Conservation (phyloP, 1,140 invertebrate species). For the Streblospio benedicti region DNA sequence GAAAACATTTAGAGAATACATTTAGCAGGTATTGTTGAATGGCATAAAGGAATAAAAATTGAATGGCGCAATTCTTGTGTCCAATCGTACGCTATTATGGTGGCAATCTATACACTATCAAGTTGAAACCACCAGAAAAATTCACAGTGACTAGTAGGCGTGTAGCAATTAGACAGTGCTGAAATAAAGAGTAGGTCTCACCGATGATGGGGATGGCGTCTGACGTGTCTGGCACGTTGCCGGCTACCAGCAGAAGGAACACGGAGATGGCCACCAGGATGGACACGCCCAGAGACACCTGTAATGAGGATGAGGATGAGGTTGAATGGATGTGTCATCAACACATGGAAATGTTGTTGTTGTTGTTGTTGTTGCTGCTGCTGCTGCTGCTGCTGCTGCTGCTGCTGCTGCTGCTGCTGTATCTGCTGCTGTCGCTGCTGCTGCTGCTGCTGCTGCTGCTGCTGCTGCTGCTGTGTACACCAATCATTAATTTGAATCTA, state of each 20-base stretch:
- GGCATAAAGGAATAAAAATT: not conserved
- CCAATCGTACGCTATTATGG: not conserved
- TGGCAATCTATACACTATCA: not conserved
- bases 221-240: not conserved
- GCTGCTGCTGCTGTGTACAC: no score
- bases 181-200: not conserved
- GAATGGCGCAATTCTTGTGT: not conserved
- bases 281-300: conserved; percentile 69
- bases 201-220: conserved; percentile 1
- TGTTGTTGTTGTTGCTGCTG: no score
- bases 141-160: not conserved
- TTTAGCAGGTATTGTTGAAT: not conserved
- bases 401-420: no score
- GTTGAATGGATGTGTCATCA: conserved; percentile 56
- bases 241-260: conserved; percentile 51
- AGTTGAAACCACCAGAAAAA: not conserved
- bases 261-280: conserved; percentile 82
- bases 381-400: no score
- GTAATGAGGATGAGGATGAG: conserved; percentile 84
- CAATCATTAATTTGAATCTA: no score
- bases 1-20: not conserved
- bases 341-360: no score
- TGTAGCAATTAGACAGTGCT: not conserved
- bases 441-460: no score
- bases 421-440: no score